Evolutionary conservation across 2,888 invertebrate species (phyloP).

Genomic region (Nasonia oneida): DNA sequence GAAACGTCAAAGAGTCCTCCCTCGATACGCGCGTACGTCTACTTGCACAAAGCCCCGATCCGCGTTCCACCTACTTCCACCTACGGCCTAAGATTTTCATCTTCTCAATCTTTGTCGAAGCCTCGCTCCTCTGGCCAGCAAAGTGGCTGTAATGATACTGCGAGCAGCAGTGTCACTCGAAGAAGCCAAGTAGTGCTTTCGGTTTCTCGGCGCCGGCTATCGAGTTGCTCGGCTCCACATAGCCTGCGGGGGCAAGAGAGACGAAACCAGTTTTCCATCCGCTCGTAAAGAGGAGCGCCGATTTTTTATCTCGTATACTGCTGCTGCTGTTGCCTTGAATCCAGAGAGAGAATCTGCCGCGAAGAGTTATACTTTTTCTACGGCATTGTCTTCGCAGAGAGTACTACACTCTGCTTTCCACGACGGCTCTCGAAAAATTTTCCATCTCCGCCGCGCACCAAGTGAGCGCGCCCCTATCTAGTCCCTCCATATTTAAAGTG

Average conservation of each 20-base stretch:
- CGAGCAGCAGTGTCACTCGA: no score
- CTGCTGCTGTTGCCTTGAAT: no score
- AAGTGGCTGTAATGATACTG: no score
- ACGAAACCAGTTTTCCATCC: slow-evolving; percentile 37
- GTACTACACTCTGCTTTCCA: no score
- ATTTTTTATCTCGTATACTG: not conserved
- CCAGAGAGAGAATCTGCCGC: no score
- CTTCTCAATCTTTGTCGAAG: slow-evolving; percentile 27
- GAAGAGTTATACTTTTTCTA: no score
- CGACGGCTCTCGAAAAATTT: not conserved
- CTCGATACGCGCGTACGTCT: not conserved
- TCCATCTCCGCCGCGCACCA: not conserved
- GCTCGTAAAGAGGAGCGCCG: slow-evolving; percentile 27
- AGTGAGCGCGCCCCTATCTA: not conserved
- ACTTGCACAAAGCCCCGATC: not conserved
- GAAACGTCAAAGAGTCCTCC: no score
- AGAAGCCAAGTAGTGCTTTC: no score
- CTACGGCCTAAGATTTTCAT: not conserved
- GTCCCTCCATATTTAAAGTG: not conserved
- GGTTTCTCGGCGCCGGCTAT: not conserved
- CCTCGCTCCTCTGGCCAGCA: no score
- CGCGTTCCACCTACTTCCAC: not conserved
- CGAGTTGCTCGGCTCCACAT: not conserved
- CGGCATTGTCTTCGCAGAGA: no score
- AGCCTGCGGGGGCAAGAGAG: not conserved